Evolutionary conservation across 2,888 invertebrate species (phyloP).

Genomic region (Diachrysia chrysitis): DNA sequence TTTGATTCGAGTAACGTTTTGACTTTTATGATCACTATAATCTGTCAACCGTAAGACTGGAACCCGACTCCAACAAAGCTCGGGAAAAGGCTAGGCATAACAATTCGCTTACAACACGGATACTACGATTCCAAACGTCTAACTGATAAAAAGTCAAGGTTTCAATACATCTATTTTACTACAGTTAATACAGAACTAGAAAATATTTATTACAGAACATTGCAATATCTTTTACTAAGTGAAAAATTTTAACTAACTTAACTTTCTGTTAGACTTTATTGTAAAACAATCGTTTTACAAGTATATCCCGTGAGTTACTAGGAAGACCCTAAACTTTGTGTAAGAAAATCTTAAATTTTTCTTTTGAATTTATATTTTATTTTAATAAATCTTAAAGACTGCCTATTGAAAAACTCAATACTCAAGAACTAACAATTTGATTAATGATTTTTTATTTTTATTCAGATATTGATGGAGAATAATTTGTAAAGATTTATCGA

Average conservation of each 20-base stretch:
- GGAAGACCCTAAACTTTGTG: no score
- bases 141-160: neutral
- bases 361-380: no score
- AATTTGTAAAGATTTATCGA: neutral
- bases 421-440: neutral
- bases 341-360: neutral
- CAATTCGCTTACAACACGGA: neutral
- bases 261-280: no score
- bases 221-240: no score
- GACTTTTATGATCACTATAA: neutral
- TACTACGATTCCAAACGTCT: neutral
- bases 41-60: no score
- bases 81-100: no score
- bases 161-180: neutral
- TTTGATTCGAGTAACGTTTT: neutral
- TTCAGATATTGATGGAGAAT: no score
- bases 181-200: neutral
- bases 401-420: neutral
- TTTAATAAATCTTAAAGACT: neutral
- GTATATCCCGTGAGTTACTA: no score
- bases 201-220: neutral
- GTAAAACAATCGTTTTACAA: no score
- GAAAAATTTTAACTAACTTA: no score
- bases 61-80: no score
- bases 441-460: neutral